phyloP scores from a whole-genome alignment of 2,888 invertebrate genomes.

The Drosophila borborema region DNA sequence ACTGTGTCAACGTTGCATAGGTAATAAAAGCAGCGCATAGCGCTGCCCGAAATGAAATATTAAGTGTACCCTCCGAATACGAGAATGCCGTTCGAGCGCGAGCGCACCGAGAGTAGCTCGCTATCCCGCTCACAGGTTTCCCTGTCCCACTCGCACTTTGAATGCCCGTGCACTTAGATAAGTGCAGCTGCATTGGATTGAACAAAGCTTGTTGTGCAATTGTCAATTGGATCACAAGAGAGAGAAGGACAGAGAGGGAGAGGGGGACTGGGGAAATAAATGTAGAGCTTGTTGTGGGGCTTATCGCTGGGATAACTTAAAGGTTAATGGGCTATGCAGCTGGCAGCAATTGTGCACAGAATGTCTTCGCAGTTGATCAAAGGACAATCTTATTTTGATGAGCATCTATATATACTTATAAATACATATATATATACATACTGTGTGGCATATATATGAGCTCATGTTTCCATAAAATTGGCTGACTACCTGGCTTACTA shows the following conservation, averaged over 20 bases:
- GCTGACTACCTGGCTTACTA: background rate
- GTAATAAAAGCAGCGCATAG: slow-evolving; percentile 73
- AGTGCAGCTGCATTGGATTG: slow-evolving; percentile 28
- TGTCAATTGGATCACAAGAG: slow-evolving; percentile 39
- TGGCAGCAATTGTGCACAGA: background rate
- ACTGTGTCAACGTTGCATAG: slow-evolving; percentile 73
- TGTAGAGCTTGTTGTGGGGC: slow-evolving; percentile 31
- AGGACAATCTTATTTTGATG: background rate
- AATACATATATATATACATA: background rate
- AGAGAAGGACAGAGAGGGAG: no score
- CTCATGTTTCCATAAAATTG: slow-evolving; percentile 8
- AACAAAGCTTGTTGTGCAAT: slow-evolving; percentile 36
- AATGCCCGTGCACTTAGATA: slow-evolving; percentile 26
- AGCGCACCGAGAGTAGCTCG: background rate
- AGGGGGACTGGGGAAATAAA: background rate
- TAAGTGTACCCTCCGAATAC: slow-evolving; percentile 67
- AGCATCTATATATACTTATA: background rate
- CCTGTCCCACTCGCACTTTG: background rate
- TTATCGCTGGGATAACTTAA: slow-evolving; percentile 30
- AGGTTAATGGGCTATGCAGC: slow-evolving; percentile 35
- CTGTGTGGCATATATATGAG: slow-evolving; percentile 1
- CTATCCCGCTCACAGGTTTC: fast-evolving
- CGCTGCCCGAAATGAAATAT: slow-evolving; percentile 71
- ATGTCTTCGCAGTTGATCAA: background rate
- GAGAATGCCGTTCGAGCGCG: slow-evolving; percentile 1